Conservation (phyloP, 2,113 vertebrate genomes). For the Echinops telfairi region DNA sequence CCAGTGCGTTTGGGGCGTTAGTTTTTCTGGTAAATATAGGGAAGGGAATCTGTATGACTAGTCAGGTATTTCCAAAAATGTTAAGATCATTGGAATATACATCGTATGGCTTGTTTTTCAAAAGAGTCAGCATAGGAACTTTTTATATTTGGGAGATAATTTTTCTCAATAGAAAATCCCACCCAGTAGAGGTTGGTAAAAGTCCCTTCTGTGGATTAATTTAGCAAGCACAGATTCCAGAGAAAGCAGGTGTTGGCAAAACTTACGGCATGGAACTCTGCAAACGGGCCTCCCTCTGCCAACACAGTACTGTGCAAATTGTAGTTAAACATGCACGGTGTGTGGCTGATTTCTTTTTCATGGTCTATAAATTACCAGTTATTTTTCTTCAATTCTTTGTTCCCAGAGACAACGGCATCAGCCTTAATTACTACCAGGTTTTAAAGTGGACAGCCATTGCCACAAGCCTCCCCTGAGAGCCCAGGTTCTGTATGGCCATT, state of each 20-base stretch:
- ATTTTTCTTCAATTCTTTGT: background rate
- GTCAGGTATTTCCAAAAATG: background rate
- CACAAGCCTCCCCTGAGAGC: background rate
- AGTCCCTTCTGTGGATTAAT: constrained; percentile 47
- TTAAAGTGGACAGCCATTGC: background rate
- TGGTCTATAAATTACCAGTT: background rate
- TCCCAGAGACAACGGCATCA: background rate
- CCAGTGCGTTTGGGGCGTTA: no score
- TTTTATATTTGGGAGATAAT: background rate
- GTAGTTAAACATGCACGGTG: constrained; percentile 14
- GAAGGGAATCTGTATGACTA: background rate
- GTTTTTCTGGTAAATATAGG: background rate
- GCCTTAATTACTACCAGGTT: background rate
- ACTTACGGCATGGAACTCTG: constrained; percentile 6
- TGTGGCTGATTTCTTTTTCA: constrained; percentile 39
- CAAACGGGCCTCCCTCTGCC: constrained; percentile 53
- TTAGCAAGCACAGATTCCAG: constrained; percentile 55
- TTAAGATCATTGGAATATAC: background rate
- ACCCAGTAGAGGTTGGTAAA: background rate
- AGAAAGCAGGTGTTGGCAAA: constrained; percentile 55
- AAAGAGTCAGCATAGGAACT: background rate
- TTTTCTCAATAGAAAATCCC: constrained; percentile 14
- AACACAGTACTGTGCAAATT: constrained; percentile 36
- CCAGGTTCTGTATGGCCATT: background rate
- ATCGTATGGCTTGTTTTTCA: background rate